These are phyloP conservation scores for Argynnis bischoffii DNA, from an alignment of 2,888 invertebrate genomes.

Conservation along the genomic window DNA sequence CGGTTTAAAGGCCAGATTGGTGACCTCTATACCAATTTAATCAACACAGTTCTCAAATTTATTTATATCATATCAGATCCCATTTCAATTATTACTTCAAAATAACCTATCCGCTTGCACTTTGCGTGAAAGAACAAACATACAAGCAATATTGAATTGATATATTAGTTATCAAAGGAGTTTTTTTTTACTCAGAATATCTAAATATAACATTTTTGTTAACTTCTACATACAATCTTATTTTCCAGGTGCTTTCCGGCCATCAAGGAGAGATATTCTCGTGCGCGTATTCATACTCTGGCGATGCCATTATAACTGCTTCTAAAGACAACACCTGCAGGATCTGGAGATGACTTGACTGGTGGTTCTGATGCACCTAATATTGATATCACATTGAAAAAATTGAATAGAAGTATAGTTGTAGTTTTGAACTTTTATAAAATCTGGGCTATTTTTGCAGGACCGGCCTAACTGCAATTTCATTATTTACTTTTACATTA, in stretches of 20 bases:
- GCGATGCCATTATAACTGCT: slow-evolving; percentile 90
- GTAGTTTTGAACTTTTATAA: not conserved
- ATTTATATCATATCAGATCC: too few relatives aligned
- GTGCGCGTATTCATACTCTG: slow-evolving; percentile 90
- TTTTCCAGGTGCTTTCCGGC: slow-evolving; percentile 84
- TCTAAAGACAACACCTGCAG: slow-evolving; percentile 92
- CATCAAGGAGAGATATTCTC: slow-evolving; percentile 92
- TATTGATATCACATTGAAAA: not conserved
- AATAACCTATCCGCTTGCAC: too few relatives aligned
- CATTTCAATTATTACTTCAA: too few relatives aligned
- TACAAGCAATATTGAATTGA: too few relatives aligned
- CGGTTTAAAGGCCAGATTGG: too few relatives aligned
- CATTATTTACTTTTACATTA: too few relatives aligned
- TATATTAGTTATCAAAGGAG: too few relatives aligned
- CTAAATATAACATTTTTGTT: not conserved
- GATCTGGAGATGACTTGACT: slow-evolving; percentile 90
- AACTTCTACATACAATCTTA: not conserved
- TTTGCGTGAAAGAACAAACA: too few relatives aligned
- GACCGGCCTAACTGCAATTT: too few relatives aligned
- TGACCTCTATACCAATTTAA: too few relatives aligned
- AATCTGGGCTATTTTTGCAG: not conserved
- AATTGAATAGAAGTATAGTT: not conserved
- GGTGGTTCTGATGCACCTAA: slow-evolving; percentile 70
- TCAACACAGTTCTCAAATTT: too few relatives aligned
- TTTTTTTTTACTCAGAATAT: too few relatives aligned